phyloP scores from a whole-genome alignment of 37 sponge, comb jelly and placozoan species.

The Chondrosia reniformis region DNA sequence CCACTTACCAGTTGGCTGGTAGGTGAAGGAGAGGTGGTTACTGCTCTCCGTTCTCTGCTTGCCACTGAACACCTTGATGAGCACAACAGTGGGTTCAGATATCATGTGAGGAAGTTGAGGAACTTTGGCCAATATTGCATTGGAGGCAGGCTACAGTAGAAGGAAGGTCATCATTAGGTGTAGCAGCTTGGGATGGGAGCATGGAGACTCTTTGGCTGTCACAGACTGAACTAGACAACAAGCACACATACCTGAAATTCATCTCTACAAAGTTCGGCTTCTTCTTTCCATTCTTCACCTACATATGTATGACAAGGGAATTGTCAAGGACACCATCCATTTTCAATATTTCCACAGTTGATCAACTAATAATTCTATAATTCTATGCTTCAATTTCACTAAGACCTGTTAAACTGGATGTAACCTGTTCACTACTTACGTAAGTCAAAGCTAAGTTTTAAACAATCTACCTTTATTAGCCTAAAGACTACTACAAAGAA shows the following conservation, averaged over 20 bases:
- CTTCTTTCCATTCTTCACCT: constrained; percentile 6
- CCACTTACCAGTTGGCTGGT: constrained; percentile 9
- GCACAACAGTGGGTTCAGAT: not conserved
- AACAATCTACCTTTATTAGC: too few relatives aligned
- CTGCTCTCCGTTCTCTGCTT: not conserved
- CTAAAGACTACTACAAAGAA: not conserved
- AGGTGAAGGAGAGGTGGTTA: constrained; percentile 8
- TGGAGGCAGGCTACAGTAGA: constrained; percentile 14
- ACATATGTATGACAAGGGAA: not conserved
- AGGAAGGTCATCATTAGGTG: not conserved
- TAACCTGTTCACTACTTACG: too few relatives aligned
- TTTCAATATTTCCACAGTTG: too few relatives aligned
- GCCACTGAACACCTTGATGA: not conserved
- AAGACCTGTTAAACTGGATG: too few relatives aligned
- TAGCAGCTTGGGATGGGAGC: too few relatives aligned
- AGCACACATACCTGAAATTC: constrained; percentile 3
- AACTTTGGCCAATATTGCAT: constrained; percentile 3
- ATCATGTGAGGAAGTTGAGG: not conserved
- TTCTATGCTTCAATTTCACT: too few relatives aligned
- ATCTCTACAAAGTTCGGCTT: constrained; percentile 8
- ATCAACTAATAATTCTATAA: too few relatives aligned
- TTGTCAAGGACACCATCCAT: not conserved
- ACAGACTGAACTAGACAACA: not conserved
- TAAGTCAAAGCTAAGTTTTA: too few relatives aligned
- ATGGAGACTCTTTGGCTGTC: not conserved